phyloP scores from a whole-genome alignment of 1,140 invertebrate genomes.

The Heliothis virescens region DNA sequence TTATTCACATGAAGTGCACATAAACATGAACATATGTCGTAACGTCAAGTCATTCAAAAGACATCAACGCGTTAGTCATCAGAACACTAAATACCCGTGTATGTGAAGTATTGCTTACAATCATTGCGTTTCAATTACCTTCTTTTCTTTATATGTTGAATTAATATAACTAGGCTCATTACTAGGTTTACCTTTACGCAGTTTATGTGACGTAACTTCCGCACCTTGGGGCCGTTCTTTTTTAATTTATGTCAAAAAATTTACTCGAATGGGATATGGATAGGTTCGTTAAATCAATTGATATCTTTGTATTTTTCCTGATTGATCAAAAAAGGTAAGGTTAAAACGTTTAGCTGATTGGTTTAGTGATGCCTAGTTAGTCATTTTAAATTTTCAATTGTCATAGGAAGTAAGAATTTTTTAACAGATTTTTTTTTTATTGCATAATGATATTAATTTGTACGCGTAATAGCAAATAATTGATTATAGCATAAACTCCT shows the following conservation, averaged over 20 bases:
- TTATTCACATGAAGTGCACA: background rate
- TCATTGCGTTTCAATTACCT: constrained; percentile 3
- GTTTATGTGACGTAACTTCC: constrained; percentile 7
- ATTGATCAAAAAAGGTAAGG: constrained; percentile 1
- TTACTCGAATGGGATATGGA: too few relatives aligned
- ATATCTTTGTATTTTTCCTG: background rate
- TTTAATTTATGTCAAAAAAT: constrained; percentile 19
- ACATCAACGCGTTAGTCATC: constrained; percentile 48
- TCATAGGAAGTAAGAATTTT: constrained; percentile 8
- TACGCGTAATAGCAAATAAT: background rate
- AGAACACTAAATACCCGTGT: background rate
- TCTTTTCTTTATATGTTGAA: background rate
- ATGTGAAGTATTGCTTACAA: background rate
- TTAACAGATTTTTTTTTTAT: background rate
- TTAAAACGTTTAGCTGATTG: constrained; percentile 13
- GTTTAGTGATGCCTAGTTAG: background rate
- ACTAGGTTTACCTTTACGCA: constrained; percentile 25
- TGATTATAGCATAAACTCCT: too few relatives aligned
- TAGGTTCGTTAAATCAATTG: background rate
- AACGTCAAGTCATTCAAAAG: constrained; percentile 46
- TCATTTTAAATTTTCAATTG: background rate
- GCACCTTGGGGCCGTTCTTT: constrained; percentile 18
- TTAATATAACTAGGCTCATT: background rate
- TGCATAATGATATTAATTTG: background rate
- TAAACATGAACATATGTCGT: background rate